Evolutionary conservation across 2,113 vertebrate genomes (phyloP).

Genomic region (Aldabrachelys gigantea): DNA sequence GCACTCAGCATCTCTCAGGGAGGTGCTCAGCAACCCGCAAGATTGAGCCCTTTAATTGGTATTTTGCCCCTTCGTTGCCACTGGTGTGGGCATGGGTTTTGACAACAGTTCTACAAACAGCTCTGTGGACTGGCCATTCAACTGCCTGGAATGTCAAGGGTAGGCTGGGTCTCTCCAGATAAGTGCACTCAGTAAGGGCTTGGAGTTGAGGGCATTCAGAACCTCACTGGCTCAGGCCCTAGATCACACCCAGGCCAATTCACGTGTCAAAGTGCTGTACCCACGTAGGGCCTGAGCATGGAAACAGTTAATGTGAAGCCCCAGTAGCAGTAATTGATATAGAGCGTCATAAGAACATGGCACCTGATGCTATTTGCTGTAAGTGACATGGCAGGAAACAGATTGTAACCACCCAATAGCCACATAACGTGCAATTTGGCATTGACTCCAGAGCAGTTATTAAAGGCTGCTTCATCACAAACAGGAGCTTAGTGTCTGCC

Average conservation of each 20-base stretch:
- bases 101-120: background rate
- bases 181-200: background rate
- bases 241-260: background rate
- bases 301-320: background rate
- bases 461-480: conserved; percentile 2
- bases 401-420: background rate
- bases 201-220: background rate
- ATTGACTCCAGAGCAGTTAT: background rate
- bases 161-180: background rate
- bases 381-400: background rate
- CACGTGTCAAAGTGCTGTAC: background rate
- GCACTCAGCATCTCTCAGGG: accelerated
- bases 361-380: background rate
- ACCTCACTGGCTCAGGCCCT: background rate
- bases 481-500: conserved; percentile 1
- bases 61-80: background rate
- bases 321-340: background rate
- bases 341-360: background rate
- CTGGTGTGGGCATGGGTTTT: background rate
- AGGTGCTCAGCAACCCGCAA: accelerated
- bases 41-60: accelerated
- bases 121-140: background rate
- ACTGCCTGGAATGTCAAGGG: background rate
- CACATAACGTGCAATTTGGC: conserved; percentile 30
- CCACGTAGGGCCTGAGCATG: background rate